These are phyloP conservation scores for Lepidocyrtoides sp. DNA, from an alignment of 2,888 invertebrate genomes.

Conservation along the genomic window DNA sequence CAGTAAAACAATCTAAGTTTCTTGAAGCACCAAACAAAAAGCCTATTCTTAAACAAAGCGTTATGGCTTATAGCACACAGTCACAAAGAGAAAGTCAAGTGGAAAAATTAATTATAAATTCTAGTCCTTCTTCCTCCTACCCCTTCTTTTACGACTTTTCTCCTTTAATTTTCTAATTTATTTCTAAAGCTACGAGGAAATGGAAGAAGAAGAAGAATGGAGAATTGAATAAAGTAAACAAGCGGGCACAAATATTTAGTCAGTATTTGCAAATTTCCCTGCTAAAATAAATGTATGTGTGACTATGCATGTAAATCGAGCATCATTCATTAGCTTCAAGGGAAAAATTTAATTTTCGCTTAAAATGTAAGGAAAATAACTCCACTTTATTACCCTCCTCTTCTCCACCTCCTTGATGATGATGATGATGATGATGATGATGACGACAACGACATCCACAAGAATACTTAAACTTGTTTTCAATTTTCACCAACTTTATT, in stretches of 20 bases:
- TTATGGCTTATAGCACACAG: too few relatives aligned
- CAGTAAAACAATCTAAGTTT: neutral
- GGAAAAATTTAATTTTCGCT: constrained; percentile 17
- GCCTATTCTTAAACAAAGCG: too few relatives aligned
- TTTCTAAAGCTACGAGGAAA: neutral
- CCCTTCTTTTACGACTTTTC: constrained; percentile 38
- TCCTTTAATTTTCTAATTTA: constrained; percentile 43
- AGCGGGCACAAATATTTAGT: neutral
- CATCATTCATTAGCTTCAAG: neutral
- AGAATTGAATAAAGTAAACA: neutral
- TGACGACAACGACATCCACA: neutral
- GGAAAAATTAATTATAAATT: constrained; percentile 47
- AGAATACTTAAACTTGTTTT: neutral
- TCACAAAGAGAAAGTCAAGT: constrained; percentile 13
- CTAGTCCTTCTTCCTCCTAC: neutral
- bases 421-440: neutral
- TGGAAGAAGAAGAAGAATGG: neutral
- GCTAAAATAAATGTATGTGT: too few relatives aligned
- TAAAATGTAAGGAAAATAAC: neutral
- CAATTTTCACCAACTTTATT: constrained; percentile 23
- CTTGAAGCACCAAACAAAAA: too few relatives aligned
- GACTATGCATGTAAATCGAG: neutral
- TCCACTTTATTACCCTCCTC: neutral
- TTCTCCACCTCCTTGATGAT: neutral
- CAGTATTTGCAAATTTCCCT: too few relatives aligned